Evolutionary conservation across 1,140 invertebrate genomes (phyloP), one percentile per base, ranked within the genome.

Genomic region (Atta colombica): DNA sequence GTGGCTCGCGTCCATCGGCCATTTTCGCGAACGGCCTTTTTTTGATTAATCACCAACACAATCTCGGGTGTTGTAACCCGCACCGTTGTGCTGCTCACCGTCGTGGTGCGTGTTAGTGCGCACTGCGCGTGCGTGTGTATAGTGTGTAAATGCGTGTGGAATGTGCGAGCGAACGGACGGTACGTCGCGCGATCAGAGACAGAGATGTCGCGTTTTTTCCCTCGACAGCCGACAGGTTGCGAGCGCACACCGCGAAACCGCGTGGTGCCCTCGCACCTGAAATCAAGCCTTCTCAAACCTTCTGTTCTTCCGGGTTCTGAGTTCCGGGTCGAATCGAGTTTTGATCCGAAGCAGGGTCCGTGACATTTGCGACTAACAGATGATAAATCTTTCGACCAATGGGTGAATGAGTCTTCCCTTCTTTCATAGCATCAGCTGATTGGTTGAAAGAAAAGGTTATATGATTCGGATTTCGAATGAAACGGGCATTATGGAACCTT

Each of bases 1-100:
- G 93, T 82, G 86, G 87, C 66, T 90, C 91, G 88, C 91, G 93
- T 94, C 93, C 95, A 95, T 95, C 96, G 94, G 96, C 96, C 96
- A 96, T 96, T 94, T 96, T 96, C 94, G 94, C 93, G 94, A 86
- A 58, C 18, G 85, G 85, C 84, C 81, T 89, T 69, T 69, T 69
- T 69, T 90, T 86, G 88, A 78, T 84, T 87, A 89, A 82, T 86
- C 77, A 89, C 88, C 55, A 77, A 87, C 65, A 77, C 88, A 58
- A 74, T 81, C 84, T 71, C 88, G 55, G 55, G 55, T 61, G 35
- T 66, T 75, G 69, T 87, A 75, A 63, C 65, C 18, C 39, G 66
- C 31, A 21, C 21, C 21, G 35, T 21, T 25, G 58, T 25, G 49
- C 3, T 49, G 74, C 55, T 14, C 28, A 21, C 28, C 28, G 53